A percentile compares a stretch with the other conserved stretches of the same genome.
Evolutionary conservation across 2,113 vertebrate genomes (phyloP).

Genomic region (Todiramphus chloris): DNA sequence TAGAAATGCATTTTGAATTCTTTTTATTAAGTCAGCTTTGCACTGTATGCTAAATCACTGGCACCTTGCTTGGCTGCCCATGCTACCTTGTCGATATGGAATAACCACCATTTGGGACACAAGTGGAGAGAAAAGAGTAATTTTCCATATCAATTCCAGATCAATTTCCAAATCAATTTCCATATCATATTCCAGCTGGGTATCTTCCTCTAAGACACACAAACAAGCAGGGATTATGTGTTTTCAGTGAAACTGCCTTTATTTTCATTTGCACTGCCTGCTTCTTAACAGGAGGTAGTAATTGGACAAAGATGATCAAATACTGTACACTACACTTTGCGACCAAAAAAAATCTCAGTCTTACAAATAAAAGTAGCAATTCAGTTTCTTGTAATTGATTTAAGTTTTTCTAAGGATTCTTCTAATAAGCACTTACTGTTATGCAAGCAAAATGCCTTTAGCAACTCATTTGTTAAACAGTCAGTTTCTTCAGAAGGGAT

Average conservation of each 20-base stretch:
- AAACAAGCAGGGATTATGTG: background rate
- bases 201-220: background rate
- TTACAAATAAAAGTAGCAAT: background rate
- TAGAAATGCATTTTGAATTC: background rate
- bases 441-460: constrained; percentile 74
- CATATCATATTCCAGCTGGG: background rate
- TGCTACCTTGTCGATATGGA: background rate
- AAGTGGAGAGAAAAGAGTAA: background rate
- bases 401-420: constrained; percentile 63
- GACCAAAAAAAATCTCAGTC: background rate
- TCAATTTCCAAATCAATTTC: too few species aligned
- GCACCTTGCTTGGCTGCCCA: background rate
- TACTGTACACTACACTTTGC: background rate
- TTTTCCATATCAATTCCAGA: background rate
- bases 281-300: background rate
- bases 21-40: background rate
- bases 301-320: background rate
- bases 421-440: constrained; percentile 68
- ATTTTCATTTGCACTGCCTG: background rate
- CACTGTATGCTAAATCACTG: background rate
- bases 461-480: constrained; percentile 85
- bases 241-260: background rate
- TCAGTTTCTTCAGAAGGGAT: constrained; percentile 74
- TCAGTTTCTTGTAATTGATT: constrained; percentile 30
- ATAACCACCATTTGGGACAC: background rate